A percentile compares a stretch with the other conserved stretches of the same genome.
Evolutionary conservation across 2,797 vertebrate species (phyloP).

Genomic region (Hippopotamyrus pictus): DNA sequence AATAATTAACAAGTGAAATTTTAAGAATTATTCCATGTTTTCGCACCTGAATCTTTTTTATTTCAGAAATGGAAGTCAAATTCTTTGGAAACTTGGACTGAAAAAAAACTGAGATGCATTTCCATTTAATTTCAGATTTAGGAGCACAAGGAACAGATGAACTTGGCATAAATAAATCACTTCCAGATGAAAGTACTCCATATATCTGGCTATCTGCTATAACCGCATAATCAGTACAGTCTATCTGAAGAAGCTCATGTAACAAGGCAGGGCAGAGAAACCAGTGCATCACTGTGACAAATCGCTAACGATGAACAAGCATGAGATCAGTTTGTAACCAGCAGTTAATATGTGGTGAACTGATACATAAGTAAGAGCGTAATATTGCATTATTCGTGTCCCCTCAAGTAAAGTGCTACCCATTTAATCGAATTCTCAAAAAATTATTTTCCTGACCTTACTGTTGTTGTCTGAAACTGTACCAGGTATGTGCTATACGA

Average conservation of each 20-base stretch:
- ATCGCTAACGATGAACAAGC: not conserved
- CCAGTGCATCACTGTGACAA: not conserved
- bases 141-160: not conserved
- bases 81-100: not conserved
- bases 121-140: not conserved
- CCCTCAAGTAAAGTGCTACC: not conserved
- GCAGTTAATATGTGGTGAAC: not conserved
- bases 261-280: not conserved
- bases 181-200: not conserved
- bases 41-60: not conserved
- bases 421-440: not conserved
- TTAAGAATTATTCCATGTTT: not conserved
- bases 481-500: not conserved
- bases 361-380: not conserved
- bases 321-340: not conserved
- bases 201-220: not conserved
- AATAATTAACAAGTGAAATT: not conserved
- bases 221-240: not conserved
- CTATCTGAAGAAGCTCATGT: not conserved
- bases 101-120: not conserved
- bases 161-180: not conserved
- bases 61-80: not conserved
- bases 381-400: not conserved
- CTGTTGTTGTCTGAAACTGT: not conserved
- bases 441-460: not conserved